Base-by-base conservation (phyloP, 2,797 vertebrate genomes). In the Poeciliopsis turneri region DNA sequence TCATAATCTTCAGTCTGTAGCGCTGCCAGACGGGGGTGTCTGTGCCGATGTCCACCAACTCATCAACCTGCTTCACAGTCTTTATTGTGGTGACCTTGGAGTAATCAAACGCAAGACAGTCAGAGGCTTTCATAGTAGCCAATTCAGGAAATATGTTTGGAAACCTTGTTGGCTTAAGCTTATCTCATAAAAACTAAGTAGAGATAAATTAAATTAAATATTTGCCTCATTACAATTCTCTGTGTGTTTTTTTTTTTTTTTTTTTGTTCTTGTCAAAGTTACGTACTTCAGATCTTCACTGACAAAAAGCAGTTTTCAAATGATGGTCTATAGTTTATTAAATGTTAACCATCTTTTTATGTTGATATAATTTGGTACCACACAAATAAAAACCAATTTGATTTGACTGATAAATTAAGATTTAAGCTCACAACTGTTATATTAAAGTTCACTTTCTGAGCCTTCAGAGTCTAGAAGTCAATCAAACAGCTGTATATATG, bases 61-160 rank as follows among this genome's bases (percentile, higher is more conserved):
- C 98, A 0, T 99, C 97, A 90, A 97, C 95, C 93, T 97, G 94
- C 87, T 98, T 98, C 92, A 99, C 97, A 0, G 97, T 98, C 95
- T 99, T 99, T 90, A 99, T 99, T 77, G 97, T 98, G 77, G 98
- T 99, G 68, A 99, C 98, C 98, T 99, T 92, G 0, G 23, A 76
- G n/a, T n/a, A 69, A 74, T 83, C 51, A 81, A n/a, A 79, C 20
- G 70, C 11, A 75, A 76, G 47, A 70, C 61, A 47, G 59, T 79
- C 73, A 84, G 43, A 68, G 15, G 23, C 11, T 69, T 69, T 33
- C 36, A 69, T 70, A 45, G 15, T 10, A 18, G 20, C 47, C 4
- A 46, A n/a, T 1, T 69, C 53, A 45, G 2, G 6, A 36, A 36
- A 49, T n/a, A 20, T 25, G 12, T 57, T 30, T 68, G 20, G 12